phyloP scores from a whole-genome alignment of 2,888 invertebrate genomes.

The Rhingia campestris region DNA sequence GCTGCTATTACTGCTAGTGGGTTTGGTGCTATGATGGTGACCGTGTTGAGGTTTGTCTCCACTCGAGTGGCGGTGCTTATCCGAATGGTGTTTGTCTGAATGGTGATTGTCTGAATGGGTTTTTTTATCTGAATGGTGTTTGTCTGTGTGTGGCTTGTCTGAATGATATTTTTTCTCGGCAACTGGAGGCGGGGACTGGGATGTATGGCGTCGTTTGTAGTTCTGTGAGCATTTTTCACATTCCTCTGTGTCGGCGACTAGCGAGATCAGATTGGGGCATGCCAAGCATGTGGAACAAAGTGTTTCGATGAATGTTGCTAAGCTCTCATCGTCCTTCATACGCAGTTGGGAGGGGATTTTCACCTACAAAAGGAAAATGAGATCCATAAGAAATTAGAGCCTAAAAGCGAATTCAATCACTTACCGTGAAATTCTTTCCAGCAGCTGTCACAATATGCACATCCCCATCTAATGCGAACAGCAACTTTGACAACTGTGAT shows the following conservation, averaged over 20 bases:
- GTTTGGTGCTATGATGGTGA: constrained; percentile 73
- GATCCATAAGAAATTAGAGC: neutral
- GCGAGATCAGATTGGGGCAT: constrained; percentile 82
- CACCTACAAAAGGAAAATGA: constrained; percentile 76
- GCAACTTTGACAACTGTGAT: constrained; percentile 80
- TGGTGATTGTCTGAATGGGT: constrained; percentile 73
- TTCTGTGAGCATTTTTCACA: constrained; percentile 82
- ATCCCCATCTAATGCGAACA: constrained; percentile 82
- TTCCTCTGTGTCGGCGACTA: constrained; percentile 82
- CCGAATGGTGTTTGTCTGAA: constrained; percentile 4
- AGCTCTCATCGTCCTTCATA: constrained; percentile 81
- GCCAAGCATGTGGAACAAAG: constrained; percentile 82
- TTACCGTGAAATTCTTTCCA: constrained; percentile 82
- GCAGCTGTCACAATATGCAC: constrained; percentile 82
- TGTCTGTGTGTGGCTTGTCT: constrained; percentile 36
- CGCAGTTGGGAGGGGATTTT: constrained; percentile 82
- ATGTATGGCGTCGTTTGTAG: constrained; percentile 79
- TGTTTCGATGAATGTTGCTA: constrained; percentile 82
- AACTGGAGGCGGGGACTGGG: constrained; percentile 78
- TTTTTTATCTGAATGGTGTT: constrained; percentile 46
- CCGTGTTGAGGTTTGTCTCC: constrained; percentile 63
- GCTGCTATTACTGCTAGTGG: constrained; percentile 29
- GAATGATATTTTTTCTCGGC: constrained; percentile 79
- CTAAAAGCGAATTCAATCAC: constrained; percentile 40
- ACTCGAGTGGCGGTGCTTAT: constrained; percentile 37